These are phyloP conservation scores for Rhopilema esculentum DNA, from an alignment of 30 jellyfish, hydroid and myxozoan species.

Conservation along the genomic window DNA sequence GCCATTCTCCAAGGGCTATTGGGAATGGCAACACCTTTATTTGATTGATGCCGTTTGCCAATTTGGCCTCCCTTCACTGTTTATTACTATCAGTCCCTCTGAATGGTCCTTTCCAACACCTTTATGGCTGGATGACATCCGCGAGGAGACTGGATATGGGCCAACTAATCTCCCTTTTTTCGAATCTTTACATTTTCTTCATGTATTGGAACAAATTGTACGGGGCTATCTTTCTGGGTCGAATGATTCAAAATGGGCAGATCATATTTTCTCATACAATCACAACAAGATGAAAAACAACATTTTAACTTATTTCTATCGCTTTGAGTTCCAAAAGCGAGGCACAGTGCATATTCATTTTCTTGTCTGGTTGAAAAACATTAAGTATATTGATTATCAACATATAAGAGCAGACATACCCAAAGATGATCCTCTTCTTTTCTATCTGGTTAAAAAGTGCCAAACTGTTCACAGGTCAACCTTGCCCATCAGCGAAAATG, in stretches of 20 bases:
- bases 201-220: slow-evolving; percentile 46
- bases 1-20: slow-evolving; percentile 25
- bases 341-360: slow-evolving; percentile 50
- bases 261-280: slow-evolving; percentile 27
- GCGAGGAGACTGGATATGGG: neutral
- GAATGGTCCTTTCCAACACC: slow-evolving; percentile 42
- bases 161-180: neutral
- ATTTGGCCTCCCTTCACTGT: slow-evolving; percentile 31
- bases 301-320: slow-evolving; percentile 21
- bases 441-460: neutral
- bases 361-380: slow-evolving; percentile 43
- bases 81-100: slow-evolving; percentile 21
- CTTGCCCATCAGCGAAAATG: slow-evolving; percentile 7
- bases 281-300: neutral
- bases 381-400: neutral
- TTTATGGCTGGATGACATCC: slow-evolving; percentile 8
- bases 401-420: slow-evolving; percentile 13
- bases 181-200: slow-evolving; percentile 4
- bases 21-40: slow-evolving; percentile 49
- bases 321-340: slow-evolving; percentile 60
- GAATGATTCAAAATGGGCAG: neutral
- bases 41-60: slow-evolving; percentile 35
- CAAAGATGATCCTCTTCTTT: neutral
- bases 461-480: slow-evolving; percentile 18
- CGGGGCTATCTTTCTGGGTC: slow-evolving; percentile 60